These are phyloP conservation scores for Coremacera marginata DNA, from an alignment of 2,888 invertebrate genomes.

Conservation along the genomic window DNA sequence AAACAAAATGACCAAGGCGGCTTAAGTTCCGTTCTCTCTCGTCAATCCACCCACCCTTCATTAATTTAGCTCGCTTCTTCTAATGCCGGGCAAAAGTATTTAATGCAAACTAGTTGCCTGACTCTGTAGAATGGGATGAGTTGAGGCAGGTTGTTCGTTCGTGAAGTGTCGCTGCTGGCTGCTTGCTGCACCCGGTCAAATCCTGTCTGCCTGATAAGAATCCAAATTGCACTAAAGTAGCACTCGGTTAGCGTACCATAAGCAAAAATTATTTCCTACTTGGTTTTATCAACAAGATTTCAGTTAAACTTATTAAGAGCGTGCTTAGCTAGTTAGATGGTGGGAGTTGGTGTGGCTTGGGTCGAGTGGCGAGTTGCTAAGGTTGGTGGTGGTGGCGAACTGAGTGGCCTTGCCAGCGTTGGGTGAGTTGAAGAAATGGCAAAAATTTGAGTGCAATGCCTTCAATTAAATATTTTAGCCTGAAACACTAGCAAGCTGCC, in stretches of 20 bases:
- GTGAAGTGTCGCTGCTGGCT: not conserved
- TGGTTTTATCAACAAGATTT: constrained; percentile 1
- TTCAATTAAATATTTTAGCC: not conserved
- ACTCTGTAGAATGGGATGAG: not conserved
- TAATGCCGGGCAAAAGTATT: not conserved
- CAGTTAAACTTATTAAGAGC: constrained; percentile 16
- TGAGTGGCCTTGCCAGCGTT: not conserved
- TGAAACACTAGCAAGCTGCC: not conserved
- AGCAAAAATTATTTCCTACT: constrained; percentile 7
- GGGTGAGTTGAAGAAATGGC: not conserved
- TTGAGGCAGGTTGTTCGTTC: not conserved
- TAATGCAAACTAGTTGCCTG: not conserved
- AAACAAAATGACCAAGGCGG: not conserved
- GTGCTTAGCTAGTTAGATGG: not conserved
- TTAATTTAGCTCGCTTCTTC: not conserved
- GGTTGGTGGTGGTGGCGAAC: not conserved
- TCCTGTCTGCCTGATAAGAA: constrained; percentile 19
- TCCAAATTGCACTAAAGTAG: constrained; percentile 13
- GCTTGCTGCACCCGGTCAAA: not conserved
- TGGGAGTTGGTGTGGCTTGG: not conserved
- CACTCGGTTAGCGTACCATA: not conserved
- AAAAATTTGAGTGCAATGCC: not conserved
- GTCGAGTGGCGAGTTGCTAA: not conserved
- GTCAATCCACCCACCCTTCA: not conserved
- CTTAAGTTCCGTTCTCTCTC: not conserved